Evolutionary conservation across 2,888 invertebrate species (phyloP), one percentile per base, ranked within the genome.

Genomic region (Acleris cristana): DNA sequence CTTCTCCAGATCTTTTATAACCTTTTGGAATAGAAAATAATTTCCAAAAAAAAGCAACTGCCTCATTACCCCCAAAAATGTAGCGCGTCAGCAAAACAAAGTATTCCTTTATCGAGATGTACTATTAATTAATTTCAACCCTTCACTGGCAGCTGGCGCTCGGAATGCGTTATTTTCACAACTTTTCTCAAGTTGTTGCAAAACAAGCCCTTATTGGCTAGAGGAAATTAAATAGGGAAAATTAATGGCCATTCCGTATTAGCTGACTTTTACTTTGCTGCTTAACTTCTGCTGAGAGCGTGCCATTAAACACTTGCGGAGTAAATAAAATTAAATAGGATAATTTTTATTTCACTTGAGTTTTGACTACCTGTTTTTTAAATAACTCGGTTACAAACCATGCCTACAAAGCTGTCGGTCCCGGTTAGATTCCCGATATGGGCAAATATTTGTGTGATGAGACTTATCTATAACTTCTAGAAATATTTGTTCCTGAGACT

Each of bases 51-150:
- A 23, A 3, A 23, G 23, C 18, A 40, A 63, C 48, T 23, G n/a
- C 60, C 60, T 51, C 21, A 49, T 65, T 55, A 55, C 44, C 51
- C 16, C 55, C 18, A 65, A 65, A 65, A 60, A 65, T 51, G 55
- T 16, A 19, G 16, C 18, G 14, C 30, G 56, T 57, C 52, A 45
- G 61, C 40, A 45, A 23, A 70, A 64, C 65, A 57, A 64, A 69
- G 66, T 67, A 63, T 72, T 70, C 58, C 57, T 61, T 61, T 71
- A 70, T 71, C 69, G 64, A 40, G 55, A 66, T 75, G 67, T 70
- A 64, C 59, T 73, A 72, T 75, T 76, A 73, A 77, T 79, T 72
- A 79, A 77, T 76, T 78, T 74, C 72, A 76, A 75, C 72, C 73
- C 72, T 72, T 74, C 74, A 65, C 59, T 61, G 66, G 61, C 70